Evolutionary conservation across 2,113 vertebrate species (phyloP), one percentile per base, ranked within the genome.

Genomic region (Grallaria varia): DNA sequence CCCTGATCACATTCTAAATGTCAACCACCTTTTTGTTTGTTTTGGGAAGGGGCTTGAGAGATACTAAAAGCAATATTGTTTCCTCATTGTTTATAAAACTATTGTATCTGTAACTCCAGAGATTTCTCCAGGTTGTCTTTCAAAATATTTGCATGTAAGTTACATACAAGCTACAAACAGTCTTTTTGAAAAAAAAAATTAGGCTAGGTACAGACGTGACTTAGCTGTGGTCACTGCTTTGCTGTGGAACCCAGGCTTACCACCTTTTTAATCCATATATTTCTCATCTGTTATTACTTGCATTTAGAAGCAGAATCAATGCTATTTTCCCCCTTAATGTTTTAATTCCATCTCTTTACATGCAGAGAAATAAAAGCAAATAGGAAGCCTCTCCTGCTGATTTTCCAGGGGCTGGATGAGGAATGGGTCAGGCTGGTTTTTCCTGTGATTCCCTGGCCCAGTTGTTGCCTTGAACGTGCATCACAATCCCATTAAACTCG

Each of bases 401-500:
- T 88, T 85, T 94, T 95, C 90, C 80, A 42, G 69, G 64, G 79
- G 83, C 40, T 12, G 88, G 60, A 53, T 75, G 47, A 45, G 3
- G 1, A 58, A 40, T 44, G 21, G 22, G 60, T 87, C 62, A 21
- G 12, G 21, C 35, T 71, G 67, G 37, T 94, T 95, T 69, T 74
- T 63, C 35, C 62, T 44, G 24, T 59, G 52, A 59, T 59, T 91
- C 68, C 60, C 75, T 60, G 33, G 80, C 30, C 83, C 49, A 84
- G 86, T 62, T 63, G 78, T 74, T 90, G 52, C 42, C 87, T 92
- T 89, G 76, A 68, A 83, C 20, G 8, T 92, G 8, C 40, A 72
- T 89, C 92, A 78, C 59, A 74, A 39, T 94, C 77, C 88, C 95
- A 90, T 87, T 68, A 59, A 75, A 93, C 81, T 25, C 50, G 64